Conservation (phyloP, 2,797 vertebrate genomes). For the Aeoliscus strigatus region DNA sequence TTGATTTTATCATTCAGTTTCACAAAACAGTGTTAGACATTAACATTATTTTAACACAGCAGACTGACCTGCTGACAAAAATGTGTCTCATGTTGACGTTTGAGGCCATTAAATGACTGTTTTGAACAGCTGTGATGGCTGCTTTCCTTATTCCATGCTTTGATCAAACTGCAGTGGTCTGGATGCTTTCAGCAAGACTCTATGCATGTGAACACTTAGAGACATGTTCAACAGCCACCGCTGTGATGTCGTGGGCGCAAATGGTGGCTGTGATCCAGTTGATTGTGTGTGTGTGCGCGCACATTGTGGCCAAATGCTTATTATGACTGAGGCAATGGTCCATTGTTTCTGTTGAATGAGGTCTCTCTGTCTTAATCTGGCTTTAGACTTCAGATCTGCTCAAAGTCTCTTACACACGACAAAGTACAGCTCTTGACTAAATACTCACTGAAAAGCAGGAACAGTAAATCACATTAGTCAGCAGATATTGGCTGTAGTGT, state of each 20-base stretch:
- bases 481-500: conserved; percentile 13
- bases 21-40: conserved; percentile 21
- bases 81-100: conserved; percentile 45
- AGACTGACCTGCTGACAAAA: conserved; percentile 32
- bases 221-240: conserved; percentile 23
- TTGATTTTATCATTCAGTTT: conserved; percentile 36
- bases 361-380: conserved; percentile 72
- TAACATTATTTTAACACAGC: conserved; percentile 28
- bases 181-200: conserved; percentile 14
- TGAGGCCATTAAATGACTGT: conserved; percentile 60
- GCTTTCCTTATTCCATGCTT: conserved; percentile 28
- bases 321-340: conserved; percentile 69
- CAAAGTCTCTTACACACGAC: conserved; percentile 65
- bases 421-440: conserved; percentile 43
- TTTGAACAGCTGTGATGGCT: conserved; percentile 28
- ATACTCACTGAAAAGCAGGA: conserved; percentile 28
- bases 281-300: conserved; percentile 53
- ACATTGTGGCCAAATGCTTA: conserved; percentile 66
- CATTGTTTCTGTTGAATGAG: conserved; percentile 76
- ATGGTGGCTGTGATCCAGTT: conserved; percentile 38
- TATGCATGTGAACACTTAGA: conserved; percentile 19
- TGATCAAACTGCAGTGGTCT: conserved; percentile 6
- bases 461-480: conserved; percentile 28
- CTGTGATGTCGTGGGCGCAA: conserved; percentile 21
- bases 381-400: conserved; percentile 64